Evolutionary conservation across 2,888 invertebrate genomes (phyloP), one percentile per base, ranked within the genome.

Genomic region (Hypolimnas misippus): DNA sequence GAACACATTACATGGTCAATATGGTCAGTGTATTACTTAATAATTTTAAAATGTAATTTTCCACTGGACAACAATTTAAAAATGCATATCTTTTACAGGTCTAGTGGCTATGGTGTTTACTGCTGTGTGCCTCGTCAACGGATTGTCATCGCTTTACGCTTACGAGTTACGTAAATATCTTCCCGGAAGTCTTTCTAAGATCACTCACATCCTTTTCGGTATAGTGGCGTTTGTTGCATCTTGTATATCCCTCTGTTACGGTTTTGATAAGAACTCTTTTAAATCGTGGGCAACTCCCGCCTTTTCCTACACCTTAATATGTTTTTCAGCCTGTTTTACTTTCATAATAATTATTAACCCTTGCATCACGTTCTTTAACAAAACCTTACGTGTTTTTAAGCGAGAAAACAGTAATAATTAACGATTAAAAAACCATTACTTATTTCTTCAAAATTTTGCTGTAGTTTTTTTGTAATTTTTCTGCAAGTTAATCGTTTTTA

Each of bases 101-200:
- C 72, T 86, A 2, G 79, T 83, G n/a, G 85, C 86, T 0, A 57
- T 86, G 46, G 77, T 86, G 8, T 84, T 84, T 64, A 86, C 86
- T n/a, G 64, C 73, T 3, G 79, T 79, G 17, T 75, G 82, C 49
- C 69, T 86, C n/a, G 70, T 86, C 51, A 86, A 83, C 49, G 86
- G 86, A 0, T 16, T 83, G 0, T 56, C 81, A 17, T 83, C 86
- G 0, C 76, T 84, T n/a, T 86, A 81, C 72, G 79, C 82, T 0
- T 75, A 73, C 51, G 84, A 85, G 62, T 69, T 81, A 10, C 74
- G 84, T 6, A 74, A 68, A 31, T 73, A 69, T 57, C 58, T 86
- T 10, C 79, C 81, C 4, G 73, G 71, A 1, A 84, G 77, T 57
- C 50, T 83, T 12, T 79, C 82, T 1, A 86, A 85, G 62, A 67